A percentile compares a stretch with the other conserved stretches of the same genome.
Evolutionary conservation across 2,888 invertebrate genomes (phyloP).

Genomic region (Cephus pygmeus): DNA sequence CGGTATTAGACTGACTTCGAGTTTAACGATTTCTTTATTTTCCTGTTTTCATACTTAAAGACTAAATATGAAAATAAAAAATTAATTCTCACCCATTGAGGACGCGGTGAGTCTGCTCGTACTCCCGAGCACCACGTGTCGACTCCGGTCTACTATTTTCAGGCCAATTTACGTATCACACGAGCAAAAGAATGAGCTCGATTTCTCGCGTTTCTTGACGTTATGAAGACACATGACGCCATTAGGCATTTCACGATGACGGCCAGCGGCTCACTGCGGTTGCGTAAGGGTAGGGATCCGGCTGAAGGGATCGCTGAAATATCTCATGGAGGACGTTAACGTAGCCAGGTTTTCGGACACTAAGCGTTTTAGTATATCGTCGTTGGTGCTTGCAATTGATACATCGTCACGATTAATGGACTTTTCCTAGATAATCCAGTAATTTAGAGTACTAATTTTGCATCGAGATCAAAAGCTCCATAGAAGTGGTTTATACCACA

Average conservation of each 20-base stretch:
- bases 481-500: neutral
- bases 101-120: neutral
- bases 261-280: neutral
- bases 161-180: conserved; percentile 51
- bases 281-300: neutral
- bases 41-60: neutral
- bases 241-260: conserved; percentile 15
- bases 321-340: neutral
- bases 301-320: conserved; percentile 5
- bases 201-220: conserved; percentile 34
- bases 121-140: neutral
- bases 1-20: too few species aligned
- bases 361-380: neutral
- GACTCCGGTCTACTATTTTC: conserved; percentile 42
- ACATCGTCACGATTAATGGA: conserved; percentile 33
- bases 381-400: conserved; percentile 28
- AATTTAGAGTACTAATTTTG: neutral
- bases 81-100: neutral
- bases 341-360: neutral
- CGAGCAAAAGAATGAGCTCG: conserved; percentile 38
- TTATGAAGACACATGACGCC: conserved; percentile 38
- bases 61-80: neutral
- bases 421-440: neutral
- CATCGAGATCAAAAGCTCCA: neutral
- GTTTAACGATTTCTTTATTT: too few species aligned